Evolutionary conservation across 2,797 vertebrate genomes (phyloP), one percentile per base, ranked within the genome.

Genomic region (Rhadinocentrus ornatus): DNA sequence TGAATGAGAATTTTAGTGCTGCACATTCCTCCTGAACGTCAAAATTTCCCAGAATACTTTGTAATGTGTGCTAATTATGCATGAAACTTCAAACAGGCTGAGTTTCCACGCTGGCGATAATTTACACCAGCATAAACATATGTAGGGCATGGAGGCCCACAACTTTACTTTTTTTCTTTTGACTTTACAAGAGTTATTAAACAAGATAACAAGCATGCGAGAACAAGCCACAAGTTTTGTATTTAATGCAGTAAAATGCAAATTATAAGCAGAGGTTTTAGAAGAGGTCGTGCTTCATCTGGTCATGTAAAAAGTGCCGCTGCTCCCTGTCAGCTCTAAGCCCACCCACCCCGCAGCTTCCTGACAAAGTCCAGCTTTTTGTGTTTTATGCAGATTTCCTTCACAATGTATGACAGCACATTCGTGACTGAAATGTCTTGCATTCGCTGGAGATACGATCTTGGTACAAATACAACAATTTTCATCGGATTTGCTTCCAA

Each of bases 111-210:
- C 75, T 68, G 69, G 55, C 69, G 15, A 65, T 57, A 79, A 77
- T 74, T 77, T 52, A 62, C 55, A 62, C 50, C 57, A 56, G 12
- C 60, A 52, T 54, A 29, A 41, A 65, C n/a, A n/a, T 52, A 68
- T 56, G 35, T 66, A 75, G 63, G 24, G 22, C 62, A 75, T 34
- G 13, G 52, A 74, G 76, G 85, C 72, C 84, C 64, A 44, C 57
- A 75, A 64, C 55, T 81, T 86, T 55, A 18, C 56, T 7, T 44
- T 4, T 20, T 44, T 44, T 44, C 18, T 44, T 44, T 44, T 75
- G 75, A 80, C 73, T 91, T 87, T 78, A 90, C 68, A 60, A 80
- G 83, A 82, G 92, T 80, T 89, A 86, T 91, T 91, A 92, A 91
- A 86, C 76, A 66, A 85, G 75, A 90, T 83, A 88, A 91, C 82